These are phyloP conservation scores for Diabrotica virgifera DNA, from an alignment of 1,140 invertebrate species.

Conservation along the genomic window DNA sequence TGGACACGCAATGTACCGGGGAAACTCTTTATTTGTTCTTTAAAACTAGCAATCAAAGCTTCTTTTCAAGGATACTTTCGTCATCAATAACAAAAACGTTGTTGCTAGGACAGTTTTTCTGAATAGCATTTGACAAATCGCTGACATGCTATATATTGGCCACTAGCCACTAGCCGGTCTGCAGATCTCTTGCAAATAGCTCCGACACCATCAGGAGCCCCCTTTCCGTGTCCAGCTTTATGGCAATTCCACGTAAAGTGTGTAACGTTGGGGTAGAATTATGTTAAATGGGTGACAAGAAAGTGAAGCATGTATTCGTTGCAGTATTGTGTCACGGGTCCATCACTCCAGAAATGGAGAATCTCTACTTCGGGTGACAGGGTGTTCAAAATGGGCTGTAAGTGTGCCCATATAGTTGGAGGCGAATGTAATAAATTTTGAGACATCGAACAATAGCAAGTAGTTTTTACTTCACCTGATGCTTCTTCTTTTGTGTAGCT, in stretches of 20 bases:
- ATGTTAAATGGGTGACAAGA: not conserved
- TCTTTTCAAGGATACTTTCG: not conserved
- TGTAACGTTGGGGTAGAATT: constrained; percentile 7
- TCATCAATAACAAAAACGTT: not conserved
- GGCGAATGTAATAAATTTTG: constrained; percentile 5
- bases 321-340: constrained; percentile 26
- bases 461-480: not conserved
- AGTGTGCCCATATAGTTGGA: constrained; percentile 2
- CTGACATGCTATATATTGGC: constrained; percentile 5
- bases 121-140: not conserved
- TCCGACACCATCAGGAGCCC: constrained; percentile 18
- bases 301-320: constrained; percentile 28
- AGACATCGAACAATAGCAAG: not conserved
- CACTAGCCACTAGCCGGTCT: constrained; percentile 12
- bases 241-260: constrained; percentile 10
- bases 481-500: too few species aligned
- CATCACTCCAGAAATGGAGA: constrained; percentile 26
- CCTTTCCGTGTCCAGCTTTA: constrained; percentile 21
- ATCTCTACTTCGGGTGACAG: not conserved
- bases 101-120: not conserved
- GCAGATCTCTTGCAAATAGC: constrained; percentile 10
- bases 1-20: not conserved
- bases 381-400: not conserved
- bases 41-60: not conserved
- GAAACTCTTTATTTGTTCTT: not conserved